Percentiles rank a stretch among this genome's conserved stretches.
These are phyloP conservation scores for Norana najaformis DNA, from an alignment of 2,888 invertebrate genomes.

Conservation along the genomic window DNA sequence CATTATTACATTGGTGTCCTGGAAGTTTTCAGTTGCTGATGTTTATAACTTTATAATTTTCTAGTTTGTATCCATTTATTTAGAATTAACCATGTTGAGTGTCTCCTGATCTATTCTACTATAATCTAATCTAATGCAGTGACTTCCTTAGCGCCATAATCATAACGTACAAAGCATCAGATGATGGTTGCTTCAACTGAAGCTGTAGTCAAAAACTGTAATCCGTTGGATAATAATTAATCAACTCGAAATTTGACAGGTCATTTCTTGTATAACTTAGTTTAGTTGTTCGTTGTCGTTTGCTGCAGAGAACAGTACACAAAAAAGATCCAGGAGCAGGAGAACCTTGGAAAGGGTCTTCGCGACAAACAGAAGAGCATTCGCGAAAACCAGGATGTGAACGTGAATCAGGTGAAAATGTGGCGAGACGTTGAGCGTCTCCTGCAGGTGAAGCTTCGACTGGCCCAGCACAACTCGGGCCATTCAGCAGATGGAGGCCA, in stretches of 20 bases:
- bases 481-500: background rate
- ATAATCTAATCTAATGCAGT: background rate
- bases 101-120: background rate
- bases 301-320: slow-evolving; percentile 70
- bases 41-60: background rate
- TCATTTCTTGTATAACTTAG: background rate
- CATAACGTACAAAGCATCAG: background rate
- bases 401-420: slow-evolving; percentile 66
- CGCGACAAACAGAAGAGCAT: slow-evolving; percentile 65
- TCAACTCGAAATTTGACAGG: background rate
- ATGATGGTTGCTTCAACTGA: too few relatives aligned
- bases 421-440: slow-evolving; percentile 66
- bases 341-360: slow-evolving; percentile 65
- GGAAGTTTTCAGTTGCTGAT: background rate
- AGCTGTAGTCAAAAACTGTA: too few relatives aligned
- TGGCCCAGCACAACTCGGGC: background rate
- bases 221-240: background rate
- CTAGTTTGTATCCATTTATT: background rate
- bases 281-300: background rate
- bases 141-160: background rate
- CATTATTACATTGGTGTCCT: too few relatives aligned
- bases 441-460: slow-evolving; percentile 60
- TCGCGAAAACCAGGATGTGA: slow-evolving; percentile 65
- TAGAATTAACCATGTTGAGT: background rate
- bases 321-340: slow-evolving; percentile 70